A percentile compares a stretch with the other conserved stretches of the same genome.
Evolutionary conservation across 23 tunicate genomes (phyloP).

Genomic region (Aplidium turbinatum): DNA sequence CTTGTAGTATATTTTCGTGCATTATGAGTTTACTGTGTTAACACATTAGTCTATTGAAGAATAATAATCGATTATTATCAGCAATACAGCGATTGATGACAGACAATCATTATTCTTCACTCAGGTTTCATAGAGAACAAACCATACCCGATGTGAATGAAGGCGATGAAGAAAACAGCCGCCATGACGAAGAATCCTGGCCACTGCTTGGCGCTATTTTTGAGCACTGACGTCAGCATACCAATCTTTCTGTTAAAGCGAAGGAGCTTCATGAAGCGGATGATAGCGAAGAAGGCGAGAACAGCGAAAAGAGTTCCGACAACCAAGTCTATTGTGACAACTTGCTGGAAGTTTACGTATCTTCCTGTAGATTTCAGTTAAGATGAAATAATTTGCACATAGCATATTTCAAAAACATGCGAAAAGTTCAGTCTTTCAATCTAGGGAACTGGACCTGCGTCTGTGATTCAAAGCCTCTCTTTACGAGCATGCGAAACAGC

Average conservation of each 20-base stretch:
- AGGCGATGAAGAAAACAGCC: slow-evolving; percentile 78
- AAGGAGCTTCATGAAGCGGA: slow-evolving; percentile 85
- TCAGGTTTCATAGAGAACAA: no score
- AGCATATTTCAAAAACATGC: no score
- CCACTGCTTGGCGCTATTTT: slow-evolving; percentile 95
- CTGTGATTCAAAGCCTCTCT: no score
- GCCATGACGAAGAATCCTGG: slow-evolving; percentile 93
- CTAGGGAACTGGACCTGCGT: no score
- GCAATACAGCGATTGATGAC: no score
- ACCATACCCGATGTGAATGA: slow-evolving; percentile 84
- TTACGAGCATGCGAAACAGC: no score
- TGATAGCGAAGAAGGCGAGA: slow-evolving; percentile 87
- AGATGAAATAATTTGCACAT: no score
- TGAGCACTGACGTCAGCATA: slow-evolving; percentile 90
- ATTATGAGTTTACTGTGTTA: no score
- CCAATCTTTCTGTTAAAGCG: slow-evolving; percentile 94
- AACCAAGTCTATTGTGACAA: slow-evolving; percentile 68
- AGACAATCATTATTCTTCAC: no score
- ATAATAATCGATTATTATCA: no score
- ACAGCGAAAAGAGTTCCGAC: slow-evolving; percentile 73
- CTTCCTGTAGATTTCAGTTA: slow-evolving; percentile 69
- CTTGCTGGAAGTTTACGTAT: slow-evolving; percentile 95
- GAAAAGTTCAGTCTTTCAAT: background rate
- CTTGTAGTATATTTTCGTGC: no score
- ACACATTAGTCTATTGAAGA: no score